Conservation (phyloP, 2,888 invertebrate genomes). For the Tetheella fluctuosa region DNA sequence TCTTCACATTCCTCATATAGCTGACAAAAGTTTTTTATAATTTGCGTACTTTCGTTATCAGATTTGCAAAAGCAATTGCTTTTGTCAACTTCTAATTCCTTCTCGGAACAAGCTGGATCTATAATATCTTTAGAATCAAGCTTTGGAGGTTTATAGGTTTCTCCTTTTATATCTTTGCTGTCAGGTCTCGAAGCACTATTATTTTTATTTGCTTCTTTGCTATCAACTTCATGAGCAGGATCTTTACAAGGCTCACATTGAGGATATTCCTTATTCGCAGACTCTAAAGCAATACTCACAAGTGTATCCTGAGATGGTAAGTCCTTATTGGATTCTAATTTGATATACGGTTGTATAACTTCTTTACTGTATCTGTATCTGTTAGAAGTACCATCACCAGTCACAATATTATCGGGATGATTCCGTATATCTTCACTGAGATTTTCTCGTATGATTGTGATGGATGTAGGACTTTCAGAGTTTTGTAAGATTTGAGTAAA, state of each 20-base stretch:
- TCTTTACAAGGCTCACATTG: slow-evolving; percentile 37
- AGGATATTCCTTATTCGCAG: slow-evolving; percentile 40
- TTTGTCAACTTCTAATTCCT: neutral
- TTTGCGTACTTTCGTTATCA: neutral
- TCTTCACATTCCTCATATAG: neutral
- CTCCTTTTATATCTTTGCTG: neutral
- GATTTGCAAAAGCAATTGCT: neutral
- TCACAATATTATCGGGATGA: slow-evolving; percentile 21
- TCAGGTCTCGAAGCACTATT: neutral
- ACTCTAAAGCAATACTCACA: slow-evolving; percentile 35
- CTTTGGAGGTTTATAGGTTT: neutral
- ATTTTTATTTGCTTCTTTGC: neutral
- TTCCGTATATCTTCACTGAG: slow-evolving; percentile 41
- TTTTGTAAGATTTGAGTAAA: slow-evolving; percentile 46
- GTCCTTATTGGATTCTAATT: slow-evolving; percentile 35
- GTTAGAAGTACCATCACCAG: slow-evolving; percentile 29
- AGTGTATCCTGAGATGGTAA: slow-evolving; percentile 40
- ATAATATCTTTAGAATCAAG: neutral
- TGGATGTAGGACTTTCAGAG: slow-evolving; percentile 33
- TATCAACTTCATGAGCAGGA: neutral
- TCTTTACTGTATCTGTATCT: slow-evolving; percentile 53
- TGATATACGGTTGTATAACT: slow-evolving; percentile 51
- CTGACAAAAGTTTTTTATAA: neutral
- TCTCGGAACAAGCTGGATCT: neutral
- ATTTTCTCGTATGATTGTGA: slow-evolving; percentile 45